These are phyloP conservation scores for Vannuccia rotundouncinata DNA, from an alignment of 2,888 invertebrate genomes.

Conservation along the genomic window DNA sequence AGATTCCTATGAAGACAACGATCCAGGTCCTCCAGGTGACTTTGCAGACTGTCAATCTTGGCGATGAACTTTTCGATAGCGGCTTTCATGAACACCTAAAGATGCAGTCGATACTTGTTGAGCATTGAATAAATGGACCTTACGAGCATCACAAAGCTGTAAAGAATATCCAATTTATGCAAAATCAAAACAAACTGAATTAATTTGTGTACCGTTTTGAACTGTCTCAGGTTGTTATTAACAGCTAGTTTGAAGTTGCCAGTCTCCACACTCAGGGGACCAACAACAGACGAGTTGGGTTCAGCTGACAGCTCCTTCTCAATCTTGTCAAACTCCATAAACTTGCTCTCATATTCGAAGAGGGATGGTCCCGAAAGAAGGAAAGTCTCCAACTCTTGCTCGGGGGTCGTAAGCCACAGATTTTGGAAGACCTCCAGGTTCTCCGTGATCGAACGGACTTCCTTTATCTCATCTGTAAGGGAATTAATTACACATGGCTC, in stretches of 20 bases:
- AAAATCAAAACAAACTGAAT: too few relatives aligned
- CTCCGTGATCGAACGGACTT: conserved; percentile 71
- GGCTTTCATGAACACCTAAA: background rate
- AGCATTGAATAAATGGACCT: too few relatives aligned
- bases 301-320: conserved; percentile 52
- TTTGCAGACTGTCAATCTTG: background rate
- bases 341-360: conserved; percentile 57
- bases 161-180: too few relatives aligned
- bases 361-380: conserved; percentile 55
- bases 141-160: too few relatives aligned
- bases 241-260: conserved; percentile 72
- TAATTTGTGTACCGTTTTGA: conserved; percentile 3
- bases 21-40: conserved; percentile 66
- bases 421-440: conserved; percentile 76
- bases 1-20: background rate
- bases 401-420: conserved; percentile 55
- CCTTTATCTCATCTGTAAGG: conserved; percentile 61
- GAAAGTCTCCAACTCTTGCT: conserved; percentile 55
- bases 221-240: conserved; percentile 60
- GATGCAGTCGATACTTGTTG: too few relatives aligned
- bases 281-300: conserved; percentile 53
- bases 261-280: conserved; percentile 54
- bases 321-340: conserved; percentile 55
- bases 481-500: too few relatives aligned
- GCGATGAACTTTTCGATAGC: background rate